A percentile compares a stretch with the other conserved stretches of the same genome.
Evolutionary conservation across 2,797 vertebrate species (phyloP).

Genomic region (Podarcis lilfordi): DNA sequence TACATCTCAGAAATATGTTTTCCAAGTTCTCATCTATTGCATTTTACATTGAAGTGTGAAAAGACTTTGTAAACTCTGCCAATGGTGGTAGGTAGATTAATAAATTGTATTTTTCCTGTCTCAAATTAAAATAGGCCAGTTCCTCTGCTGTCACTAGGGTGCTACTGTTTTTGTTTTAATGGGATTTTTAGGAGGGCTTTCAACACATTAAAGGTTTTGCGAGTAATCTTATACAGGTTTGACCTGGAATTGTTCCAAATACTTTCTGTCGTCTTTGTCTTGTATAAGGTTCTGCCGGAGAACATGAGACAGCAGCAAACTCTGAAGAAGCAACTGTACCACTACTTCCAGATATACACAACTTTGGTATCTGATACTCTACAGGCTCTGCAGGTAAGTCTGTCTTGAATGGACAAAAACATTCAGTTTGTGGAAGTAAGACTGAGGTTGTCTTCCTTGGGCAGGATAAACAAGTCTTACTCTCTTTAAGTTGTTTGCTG

Average conservation of each 20-base stretch:
- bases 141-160: neutral
- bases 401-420: too few relatives aligned
- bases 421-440: neutral
- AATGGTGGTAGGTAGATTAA: too few relatives aligned
- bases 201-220: neutral
- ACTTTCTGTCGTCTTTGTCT: neutral
- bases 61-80: neutral
- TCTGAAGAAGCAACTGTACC: conserved; percentile 83
- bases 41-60: neutral
- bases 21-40: neutral
- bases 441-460: neutral
- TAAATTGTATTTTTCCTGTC: neutral
- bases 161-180: neutral
- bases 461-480: too few relatives aligned
- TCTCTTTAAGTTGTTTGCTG: neutral
- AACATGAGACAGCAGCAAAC: conserved; percentile 53
- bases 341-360: conserved; percentile 83
- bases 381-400: conserved; percentile 82
- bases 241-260: conserved; percentile 9
- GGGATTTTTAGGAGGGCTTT: neutral
- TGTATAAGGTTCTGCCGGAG: conserved; percentile 39
- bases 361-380: conserved; percentile 81
- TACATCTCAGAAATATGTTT: neutral
- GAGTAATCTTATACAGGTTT: neutral
- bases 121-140: neutral